Conservation (phyloP, 2,113 vertebrate genomes). For the Larimichthys crocea region DNA sequence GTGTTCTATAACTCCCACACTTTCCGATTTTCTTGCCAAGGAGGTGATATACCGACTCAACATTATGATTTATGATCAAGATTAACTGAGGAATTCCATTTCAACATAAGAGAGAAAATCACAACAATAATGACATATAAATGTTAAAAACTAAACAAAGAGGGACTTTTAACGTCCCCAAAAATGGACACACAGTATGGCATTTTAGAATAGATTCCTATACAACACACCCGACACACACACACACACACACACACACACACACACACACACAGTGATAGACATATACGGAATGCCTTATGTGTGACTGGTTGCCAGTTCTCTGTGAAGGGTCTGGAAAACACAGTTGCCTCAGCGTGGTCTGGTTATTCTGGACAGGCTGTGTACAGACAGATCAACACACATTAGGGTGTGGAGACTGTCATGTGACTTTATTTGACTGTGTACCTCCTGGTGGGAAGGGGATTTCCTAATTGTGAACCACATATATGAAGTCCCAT, state of each 20-base stretch:
- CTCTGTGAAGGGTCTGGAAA: conserved; percentile 32
- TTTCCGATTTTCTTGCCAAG: conserved; percentile 40
- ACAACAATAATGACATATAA: neutral
- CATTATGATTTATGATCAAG: conserved; percentile 41
- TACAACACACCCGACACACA: neutral
- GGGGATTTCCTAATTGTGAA: conserved; percentile 24
- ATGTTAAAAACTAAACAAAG: neutral
- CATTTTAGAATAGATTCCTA: conserved; percentile 7
- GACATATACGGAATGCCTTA: conserved; percentile 66
- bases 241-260: conserved; percentile 16
- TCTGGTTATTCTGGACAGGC: conserved; percentile 77
- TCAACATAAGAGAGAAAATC: conserved; percentile 4
- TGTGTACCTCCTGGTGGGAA: neutral
- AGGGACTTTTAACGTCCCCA: neutral
- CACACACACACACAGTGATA: conserved; percentile 28
- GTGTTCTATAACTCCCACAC: neutral
- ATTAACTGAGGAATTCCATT: neutral
- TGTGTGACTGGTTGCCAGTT: conserved; percentile 68
- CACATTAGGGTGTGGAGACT: conserved; percentile 36
- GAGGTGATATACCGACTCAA: conserved; percentile 65
- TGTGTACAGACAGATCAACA: conserved; percentile 79
- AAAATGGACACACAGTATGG: neutral
- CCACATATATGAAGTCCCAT: neutral
- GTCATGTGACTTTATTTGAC: conserved; percentile 33
- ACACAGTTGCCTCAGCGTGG: conserved; percentile 72